Base-by-base conservation (phyloP, 2,797 vertebrate genomes). In the Salmo trutta region DNA sequence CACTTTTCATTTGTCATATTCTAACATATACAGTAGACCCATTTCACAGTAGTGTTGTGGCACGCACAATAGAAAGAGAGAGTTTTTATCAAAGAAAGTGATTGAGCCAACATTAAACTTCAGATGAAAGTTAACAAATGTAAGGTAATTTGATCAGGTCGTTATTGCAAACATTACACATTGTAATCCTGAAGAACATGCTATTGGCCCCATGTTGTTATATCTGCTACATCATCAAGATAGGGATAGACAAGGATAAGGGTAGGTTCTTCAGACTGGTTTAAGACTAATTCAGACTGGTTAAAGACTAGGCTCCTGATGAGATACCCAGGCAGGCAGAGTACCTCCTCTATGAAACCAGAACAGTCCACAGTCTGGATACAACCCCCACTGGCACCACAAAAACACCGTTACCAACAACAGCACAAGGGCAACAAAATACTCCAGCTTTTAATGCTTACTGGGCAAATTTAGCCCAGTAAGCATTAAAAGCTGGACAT, bases 401-500 rank as follows among this genome's bases (percentile, higher is more conserved):
- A 12, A 12, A 12, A 47, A 59, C 3, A 36, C 53, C 56, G 56
- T 65, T 47, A 65, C 33, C 66, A n/a, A 47, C 71, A 82, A 70
- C 53, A 64, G 74, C 19, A 67, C 41, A 53, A 19, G 19, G 56
- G 56, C 19, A 21, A 8, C 56, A 59, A n/a, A 59, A 59, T 17
- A 19, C 56, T 4, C 5, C 33, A 33, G 33, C 33, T 33, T 33
- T 33, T 33, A 33, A 33, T 33, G 33, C 5, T 6, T 33, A 33
- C 33, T 33, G 33, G 36, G 6, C 1, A 1, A 36, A 36, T 0
- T 36, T 1, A 1, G 6, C 73, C 16, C 75, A 77, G 75, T 79
- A 78, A 84, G 86, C 77, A 87, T 84, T 88, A 85, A 89, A 85
- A 80, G 83, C 85, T 80, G 80, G 74, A 72, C 76, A 83, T 81